Evolutionary conservation across 2,113 vertebrate genomes (phyloP).

Genomic region (Telmatochromis sp.): DNA sequence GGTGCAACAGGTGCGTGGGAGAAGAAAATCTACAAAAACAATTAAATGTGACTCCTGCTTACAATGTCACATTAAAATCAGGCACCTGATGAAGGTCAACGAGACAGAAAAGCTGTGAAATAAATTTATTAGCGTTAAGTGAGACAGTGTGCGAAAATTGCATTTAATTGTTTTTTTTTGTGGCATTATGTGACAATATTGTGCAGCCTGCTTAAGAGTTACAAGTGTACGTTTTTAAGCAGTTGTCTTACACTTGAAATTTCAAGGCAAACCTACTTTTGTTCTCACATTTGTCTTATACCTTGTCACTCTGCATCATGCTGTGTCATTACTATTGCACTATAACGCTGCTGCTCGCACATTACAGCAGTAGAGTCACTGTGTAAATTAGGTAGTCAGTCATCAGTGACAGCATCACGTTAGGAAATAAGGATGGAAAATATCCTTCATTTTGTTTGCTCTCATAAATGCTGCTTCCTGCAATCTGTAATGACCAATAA

Average conservation of each 20-base stretch:
- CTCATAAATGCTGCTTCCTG: neutral
- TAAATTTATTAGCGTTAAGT: neutral
- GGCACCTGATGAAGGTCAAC: neutral
- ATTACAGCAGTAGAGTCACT: neutral
- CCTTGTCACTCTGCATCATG: neutral
- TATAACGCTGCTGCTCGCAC: neutral
- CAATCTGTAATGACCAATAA: neutral
- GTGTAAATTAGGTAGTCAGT: neutral
- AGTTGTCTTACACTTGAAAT: neutral
- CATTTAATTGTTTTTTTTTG: rapidly evolving
- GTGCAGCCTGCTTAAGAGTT: neutral
- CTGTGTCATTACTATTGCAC: neutral
- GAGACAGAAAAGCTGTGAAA: neutral
- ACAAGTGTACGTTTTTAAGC: rapidly evolving
- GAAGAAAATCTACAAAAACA: neutral
- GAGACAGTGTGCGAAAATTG: neutral
- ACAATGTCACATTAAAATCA: neutral
- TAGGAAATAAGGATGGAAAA: neutral
- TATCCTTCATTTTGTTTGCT: neutral
- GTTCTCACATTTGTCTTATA: neutral
- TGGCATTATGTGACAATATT: neutral
- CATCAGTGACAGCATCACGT: neutral
- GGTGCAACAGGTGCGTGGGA: neutral
- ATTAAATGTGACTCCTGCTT: neutral
- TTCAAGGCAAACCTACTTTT: neutral